Base-by-base conservation (phyloP, 2,113 vertebrate genomes). In the Octodon degus region DNA sequence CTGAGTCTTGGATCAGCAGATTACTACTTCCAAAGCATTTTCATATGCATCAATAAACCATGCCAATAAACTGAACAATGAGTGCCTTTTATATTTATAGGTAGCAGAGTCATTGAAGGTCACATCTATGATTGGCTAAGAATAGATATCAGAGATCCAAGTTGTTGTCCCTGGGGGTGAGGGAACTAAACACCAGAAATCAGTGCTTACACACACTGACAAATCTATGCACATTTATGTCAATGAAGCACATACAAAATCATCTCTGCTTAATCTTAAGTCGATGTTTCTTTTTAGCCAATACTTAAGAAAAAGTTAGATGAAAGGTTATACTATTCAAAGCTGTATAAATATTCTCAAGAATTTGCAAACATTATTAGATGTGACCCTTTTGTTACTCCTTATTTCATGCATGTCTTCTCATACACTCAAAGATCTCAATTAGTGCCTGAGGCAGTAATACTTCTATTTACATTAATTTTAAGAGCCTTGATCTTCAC, bases 381-480 rank as follows among this genome's bases (percentile, higher is more conserved):
- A 58, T 80, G 20, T 70, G 92, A 92, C 90, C 97, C 40, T 37
- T 96, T 81, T 9, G 74, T 47, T 84, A 40, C 87, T 70, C 22
- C 55, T 60, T 53, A 40, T 90, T 91, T 95, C 87, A 50, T 83
- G 79, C 25, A 24, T 70, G 1, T 92, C 86, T 86, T 43, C 82
- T 25, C 90, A 68, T 34, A 55, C 63, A 93, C 90, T 91, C 88
- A 67, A 82, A 70, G 62, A 95, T 95, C 93, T 55, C 89, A 88
- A 74, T 0, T 32, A 81, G 83, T 74, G 81, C 95, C 97, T 0
- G 0, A 80, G 89, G 96, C 24, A 74, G 70, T 58, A 80, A 97
- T 96, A 55, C 85, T 89, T 88, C 50, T 96, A 79, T 97, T 98
- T 97, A 96, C 94, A 96, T 70, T 97, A 86, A 98, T 98, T 97